Evolutionary conservation across 2,797 vertebrate species (phyloP).

Genomic region (Pteronotus mesoamericanus): DNA sequence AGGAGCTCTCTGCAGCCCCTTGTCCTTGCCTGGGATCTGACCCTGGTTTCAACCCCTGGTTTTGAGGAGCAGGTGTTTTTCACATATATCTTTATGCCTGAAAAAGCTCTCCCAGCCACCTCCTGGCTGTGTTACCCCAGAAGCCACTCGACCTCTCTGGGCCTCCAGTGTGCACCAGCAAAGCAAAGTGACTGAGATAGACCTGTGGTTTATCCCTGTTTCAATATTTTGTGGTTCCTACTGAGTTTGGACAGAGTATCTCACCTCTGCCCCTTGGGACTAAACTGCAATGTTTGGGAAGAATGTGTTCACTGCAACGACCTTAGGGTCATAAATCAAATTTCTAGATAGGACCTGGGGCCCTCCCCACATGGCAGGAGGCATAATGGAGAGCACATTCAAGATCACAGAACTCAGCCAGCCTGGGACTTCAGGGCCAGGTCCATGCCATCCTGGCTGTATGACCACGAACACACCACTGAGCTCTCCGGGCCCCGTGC

Average conservation of each 20-base stretch:
- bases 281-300: neutral
- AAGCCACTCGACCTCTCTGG: neutral
- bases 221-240: neutral
- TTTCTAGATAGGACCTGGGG: neutral
- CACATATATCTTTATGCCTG: neutral
- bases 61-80: neutral
- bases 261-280: neutral
- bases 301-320: neutral
- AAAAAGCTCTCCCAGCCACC: neutral
- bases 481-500: neutral
- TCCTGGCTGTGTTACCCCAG: neutral
- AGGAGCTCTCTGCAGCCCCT: neutral
- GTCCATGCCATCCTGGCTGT: neutral
- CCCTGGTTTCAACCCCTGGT: neutral
- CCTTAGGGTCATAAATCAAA: neutral
- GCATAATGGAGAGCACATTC: neutral
- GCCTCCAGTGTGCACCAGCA: neutral
- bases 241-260: neutral
- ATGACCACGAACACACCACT: neutral
- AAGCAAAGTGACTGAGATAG: neutral
- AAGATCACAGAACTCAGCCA: neutral
- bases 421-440: neutral
- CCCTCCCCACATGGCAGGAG: neutral
- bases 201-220: neutral
- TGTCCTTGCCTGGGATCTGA: neutral